phyloP scores from a whole-genome alignment of 2,113 vertebrate species.

The Semicossyphus pulcher region DNA sequence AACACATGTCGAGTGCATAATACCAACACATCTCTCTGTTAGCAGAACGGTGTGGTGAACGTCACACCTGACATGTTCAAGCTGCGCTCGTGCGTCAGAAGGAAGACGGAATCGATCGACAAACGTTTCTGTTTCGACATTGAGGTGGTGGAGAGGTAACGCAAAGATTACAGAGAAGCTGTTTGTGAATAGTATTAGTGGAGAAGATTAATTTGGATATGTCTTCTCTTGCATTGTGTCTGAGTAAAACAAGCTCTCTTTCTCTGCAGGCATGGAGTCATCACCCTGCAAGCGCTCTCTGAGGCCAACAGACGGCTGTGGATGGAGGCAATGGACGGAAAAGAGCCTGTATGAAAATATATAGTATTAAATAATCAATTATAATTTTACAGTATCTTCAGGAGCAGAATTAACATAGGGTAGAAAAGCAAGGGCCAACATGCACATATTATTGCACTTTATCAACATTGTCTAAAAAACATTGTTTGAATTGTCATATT shows the following conservation, averaged over 20 bases:
- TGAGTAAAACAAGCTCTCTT: not conserved
- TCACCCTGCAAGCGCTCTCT: conserved; percentile 94
- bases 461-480: not conserved
- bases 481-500: not conserved
- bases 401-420: not conserved
- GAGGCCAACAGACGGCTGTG: conserved; percentile 95
- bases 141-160: conserved; percentile 95
- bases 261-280: conserved; percentile 90
- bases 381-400: not conserved
- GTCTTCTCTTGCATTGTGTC: not conserved
- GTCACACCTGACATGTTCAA: conserved; percentile 89
- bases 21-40: not conserved
- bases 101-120: conserved; percentile 97
- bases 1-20: not conserved
- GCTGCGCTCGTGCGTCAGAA: conserved; percentile 93
- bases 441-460: not conserved
- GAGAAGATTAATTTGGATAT: not conserved
- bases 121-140: conserved; percentile 99
- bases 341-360: conserved; percentile 89
- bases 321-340: conserved; percentile 99
- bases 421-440: not conserved
- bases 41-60: conserved; percentile 89
- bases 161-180: not conserved
- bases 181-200: not conserved
- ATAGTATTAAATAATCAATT: not conserved